Evolutionary conservation across 2,113 vertebrate species (phyloP), one percentile per base, ranked within the genome.

Genomic region (Pipa parva): DNA sequence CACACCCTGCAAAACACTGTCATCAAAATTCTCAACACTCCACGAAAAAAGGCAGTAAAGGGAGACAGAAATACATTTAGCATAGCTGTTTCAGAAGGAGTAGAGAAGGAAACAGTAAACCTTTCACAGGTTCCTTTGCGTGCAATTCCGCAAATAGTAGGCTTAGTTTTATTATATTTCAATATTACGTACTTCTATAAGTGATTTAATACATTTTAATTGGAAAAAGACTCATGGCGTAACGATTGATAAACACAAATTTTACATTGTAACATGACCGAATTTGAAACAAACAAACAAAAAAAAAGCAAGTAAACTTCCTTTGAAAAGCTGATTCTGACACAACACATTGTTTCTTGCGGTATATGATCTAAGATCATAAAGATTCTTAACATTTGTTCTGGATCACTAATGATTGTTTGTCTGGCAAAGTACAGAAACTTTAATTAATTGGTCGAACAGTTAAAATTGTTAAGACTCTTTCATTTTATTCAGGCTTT

Each of bases 321-420:
- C 56, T 58, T 59, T 22, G 10, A 27, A 24, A 33, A 17, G 18
- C 6, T 36, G 45, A 31, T 50, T 25, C 7, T 39, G 24, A 25
- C 45, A 48, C 20, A 58, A 15, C 48, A 28, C 66, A 63, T 66
- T 66, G 29, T 21, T 68, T 28, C 71, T 29, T 73, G 71, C 73
- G 72, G n/a, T 59, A 28, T 65, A 74, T 54, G 25, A 81, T 71
- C 67, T 65, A 79, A 71, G 65, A 66, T 71, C 64, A 73, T 59
- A 79, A 77, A 77, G 73, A 78, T 33, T 71, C 59, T 77, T 76
- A 68, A 72, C 49, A 78, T 77, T 81, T 75, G 71, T 22, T 85
- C 85, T 70, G 62, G 42, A 7, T 73, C 10, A 62, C 22, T 67
- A 54, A 63, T 80, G 82, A 77, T 25, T 48, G 51, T 18, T 62